Percentiles rank a stretch among this genome's conserved stretches.
Conservation (phyloP, 2,797 vertebrate genomes). For the Pelochelys cantorii region DNA sequence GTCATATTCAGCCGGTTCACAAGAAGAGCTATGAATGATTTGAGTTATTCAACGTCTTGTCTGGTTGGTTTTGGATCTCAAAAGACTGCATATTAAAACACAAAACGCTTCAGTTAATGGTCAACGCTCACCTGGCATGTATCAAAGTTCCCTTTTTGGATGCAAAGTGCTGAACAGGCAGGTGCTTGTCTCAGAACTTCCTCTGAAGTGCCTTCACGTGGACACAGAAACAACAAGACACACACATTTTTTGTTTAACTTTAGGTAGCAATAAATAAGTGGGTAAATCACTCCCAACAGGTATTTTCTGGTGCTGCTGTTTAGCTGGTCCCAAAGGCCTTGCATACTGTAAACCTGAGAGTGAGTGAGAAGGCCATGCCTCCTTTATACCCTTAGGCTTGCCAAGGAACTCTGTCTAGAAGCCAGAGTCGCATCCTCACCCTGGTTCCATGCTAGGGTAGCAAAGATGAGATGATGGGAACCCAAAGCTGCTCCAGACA, state of each 20-base stretch:
- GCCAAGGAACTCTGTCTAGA: accelerated
- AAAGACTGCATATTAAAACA: background rate
- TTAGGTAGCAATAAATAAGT: constrained; percentile 76
- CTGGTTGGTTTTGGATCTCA: background rate
- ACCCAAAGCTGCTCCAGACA: background rate
- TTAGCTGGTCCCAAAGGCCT: constrained; percentile 40
- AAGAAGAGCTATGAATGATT: background rate
- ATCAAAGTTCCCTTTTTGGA: background rate
- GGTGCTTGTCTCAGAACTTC: constrained; percentile 13
- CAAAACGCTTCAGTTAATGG: background rate
- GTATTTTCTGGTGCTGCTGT: constrained; percentile 57
- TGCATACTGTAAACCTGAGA: constrained; percentile 58
- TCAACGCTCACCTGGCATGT: background rate
- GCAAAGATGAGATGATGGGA: background rate
- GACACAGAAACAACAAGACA: constrained; percentile 48
- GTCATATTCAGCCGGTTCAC: background rate
- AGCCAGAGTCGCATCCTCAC: background rate
- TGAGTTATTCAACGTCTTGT: accelerated
- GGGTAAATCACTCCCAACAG: constrained; percentile 71
- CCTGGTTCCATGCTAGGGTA: background rate
- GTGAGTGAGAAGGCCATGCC: constrained; percentile 36
- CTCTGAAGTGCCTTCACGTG: constrained; percentile 58
- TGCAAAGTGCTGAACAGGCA: constrained; percentile 17
- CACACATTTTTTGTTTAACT: constrained; percentile 67
- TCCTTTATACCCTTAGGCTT: background rate